Evolutionary conservation across 2,888 invertebrate genomes (phyloP), one percentile per base, ranked within the genome.

Genomic region (Drosophila paramelanica): DNA sequence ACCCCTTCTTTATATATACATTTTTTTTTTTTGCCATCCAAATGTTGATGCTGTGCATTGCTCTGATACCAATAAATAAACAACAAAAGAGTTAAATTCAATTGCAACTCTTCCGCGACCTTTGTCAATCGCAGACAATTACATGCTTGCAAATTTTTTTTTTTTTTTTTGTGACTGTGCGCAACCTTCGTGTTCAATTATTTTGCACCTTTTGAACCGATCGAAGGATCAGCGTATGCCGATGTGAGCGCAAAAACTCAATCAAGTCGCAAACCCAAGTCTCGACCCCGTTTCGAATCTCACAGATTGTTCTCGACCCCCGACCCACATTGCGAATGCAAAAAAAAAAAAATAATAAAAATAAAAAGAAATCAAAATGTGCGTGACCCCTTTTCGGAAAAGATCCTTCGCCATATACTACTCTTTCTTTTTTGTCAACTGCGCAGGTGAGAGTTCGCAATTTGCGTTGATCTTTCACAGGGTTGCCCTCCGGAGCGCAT

Each of bases 81-180:
- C 85, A 84, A 84, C 83, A 84, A 84, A 77, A 77, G 89, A 84
- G 89, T 88, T 84, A 79, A 84, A 88, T 81, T 89, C 82, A 81
- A 81, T 81, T 81, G 81, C 74, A 73, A 69, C 65, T 75, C 75
- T 64, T 67, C 60, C 47, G 49, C 64, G 67, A 72, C 80, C 73
- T 77, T 73, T 76, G 76, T 78, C 73, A 83, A 64, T 77, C 76
- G 76, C 71, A 85, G 75, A 85, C 90, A 91, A 91, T 91, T 91
- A 91, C 90, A 91, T 89, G 91, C 90, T 91, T 85, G 91, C 91
- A 91, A 91, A 91, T 90, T 91, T 89, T 70, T 61, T 88, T 68
- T 64, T 50, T 90, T 91, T 88, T 67, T 61, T 53, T 17, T 17
- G 67, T 47, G 67, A 41, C 57, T 68, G 67, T 69, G 60, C 73